Conservation (phyloP, 1,140 invertebrate species). For the Drosophila sucinea region DNA sequence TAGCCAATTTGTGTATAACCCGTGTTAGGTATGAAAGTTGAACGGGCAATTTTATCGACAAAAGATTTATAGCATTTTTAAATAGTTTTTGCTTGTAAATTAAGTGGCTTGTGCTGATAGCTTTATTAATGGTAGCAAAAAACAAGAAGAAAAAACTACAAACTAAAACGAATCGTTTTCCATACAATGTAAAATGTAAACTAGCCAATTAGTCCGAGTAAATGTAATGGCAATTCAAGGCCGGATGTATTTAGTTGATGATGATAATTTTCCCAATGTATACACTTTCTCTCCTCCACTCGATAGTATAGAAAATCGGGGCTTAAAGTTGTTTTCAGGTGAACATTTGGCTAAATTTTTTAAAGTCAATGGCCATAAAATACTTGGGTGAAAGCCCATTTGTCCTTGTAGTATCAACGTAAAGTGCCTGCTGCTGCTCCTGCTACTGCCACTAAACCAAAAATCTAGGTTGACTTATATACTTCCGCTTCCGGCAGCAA, state of each 20-base stretch:
- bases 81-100: slow-evolving; percentile 55
- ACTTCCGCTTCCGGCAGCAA: slow-evolving; percentile 68
- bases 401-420: slow-evolving; percentile 62
- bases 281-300: slow-evolving; percentile 23
- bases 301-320: slow-evolving; percentile 29
- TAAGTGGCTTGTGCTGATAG: slow-evolving; percentile 50
- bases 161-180: slow-evolving; percentile 8
- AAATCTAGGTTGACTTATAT: slow-evolving; percentile 68
- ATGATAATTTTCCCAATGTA: slow-evolving; percentile 34
- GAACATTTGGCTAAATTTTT: background rate
- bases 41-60: slow-evolving; percentile 56
- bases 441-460: slow-evolving; percentile 32
- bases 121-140: slow-evolving; percentile 32
- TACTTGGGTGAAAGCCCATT: slow-evolving; percentile 54
- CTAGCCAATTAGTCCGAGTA: slow-evolving; percentile 33
- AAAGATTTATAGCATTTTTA: slow-evolving; percentile 71
- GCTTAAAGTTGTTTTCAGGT: background rate
- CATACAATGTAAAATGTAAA: slow-evolving; percentile 41
- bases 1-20: slow-evolving; percentile 55
- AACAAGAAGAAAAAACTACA: background rate
- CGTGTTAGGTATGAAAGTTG: background rate
- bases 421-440: slow-evolving; percentile 16
- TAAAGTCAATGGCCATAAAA: slow-evolving; percentile 14
- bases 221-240: slow-evolving; percentile 29
- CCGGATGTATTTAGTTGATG: slow-evolving; percentile 43